Evolutionary conservation across 2,113 vertebrate genomes (phyloP), one percentile per base, ranked within the genome.

Genomic region (Zosterops borbonicus): DNA sequence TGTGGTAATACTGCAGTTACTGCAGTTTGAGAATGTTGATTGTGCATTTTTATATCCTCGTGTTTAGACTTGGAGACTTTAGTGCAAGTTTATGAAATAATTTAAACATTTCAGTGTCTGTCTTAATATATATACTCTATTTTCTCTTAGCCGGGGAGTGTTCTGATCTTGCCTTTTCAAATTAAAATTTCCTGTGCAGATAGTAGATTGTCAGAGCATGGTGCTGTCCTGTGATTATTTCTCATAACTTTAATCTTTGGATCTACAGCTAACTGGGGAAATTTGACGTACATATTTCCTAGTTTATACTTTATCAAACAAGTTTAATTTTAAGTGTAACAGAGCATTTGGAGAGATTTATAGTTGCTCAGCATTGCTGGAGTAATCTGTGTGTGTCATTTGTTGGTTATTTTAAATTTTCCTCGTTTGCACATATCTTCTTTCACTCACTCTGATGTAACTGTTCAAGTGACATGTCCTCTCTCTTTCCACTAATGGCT

Each of bases 401-500:
- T 50, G 47, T 49, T 82, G 56, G 22, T 76, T 68, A 42, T 73
- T 79, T 63, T 44, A 41, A 1, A 29, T 46, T 64, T 73, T 17
- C 14, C 25, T 83, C 35, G 17, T 28, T 92, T 52, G 31, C 49
- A 33, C 0, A 0, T 49, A 8, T 4, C 18, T 35, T 35, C 18
- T 73, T 49, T 24, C 16, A 28, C 37, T 41, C 14, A 1, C 44
- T 49, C 21, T 39, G 0, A 0, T 33, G 16, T 64, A 56, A 15
- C 27, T 64, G 20, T 70, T 37, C 10, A 9, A 27, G 16, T 41
- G 24, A 23, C 12, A 3, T 16, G 41, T n/a, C 16, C 33, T 77
- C 27, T 83, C n/a, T 5, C 37, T 53, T 60, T 87, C 37, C 12
- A 11, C 42, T 74, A 19, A 15, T 6, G 35, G 42, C 24, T 37